Conservation (phyloP, 2,888 invertebrate species). For the Pelosia muscerda region DNA sequence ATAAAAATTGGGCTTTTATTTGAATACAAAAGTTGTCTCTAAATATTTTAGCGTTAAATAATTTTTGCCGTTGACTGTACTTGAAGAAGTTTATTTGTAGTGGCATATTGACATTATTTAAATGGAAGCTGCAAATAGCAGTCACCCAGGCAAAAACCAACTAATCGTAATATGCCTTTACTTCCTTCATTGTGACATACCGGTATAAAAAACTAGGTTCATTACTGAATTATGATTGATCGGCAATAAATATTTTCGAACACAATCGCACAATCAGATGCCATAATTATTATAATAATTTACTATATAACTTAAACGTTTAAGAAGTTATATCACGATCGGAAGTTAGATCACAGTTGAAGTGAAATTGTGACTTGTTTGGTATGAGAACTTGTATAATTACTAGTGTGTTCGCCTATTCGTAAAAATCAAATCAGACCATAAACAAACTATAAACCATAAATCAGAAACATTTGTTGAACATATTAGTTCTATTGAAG, state of each 20-base stretch:
- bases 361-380: slow-evolving; percentile 11
- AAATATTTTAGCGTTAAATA: not conserved
- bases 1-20: no score
- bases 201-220: slow-evolving; percentile 7
- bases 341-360: slow-evolving; percentile 41
- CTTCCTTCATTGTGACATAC: slow-evolving; percentile 10
- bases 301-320: slow-evolving; percentile 8
- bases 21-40: no score
- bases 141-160: not conserved
- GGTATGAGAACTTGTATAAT: not conserved
- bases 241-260: not conserved
- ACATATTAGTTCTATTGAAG: no score
- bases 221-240: slow-evolving; percentile 12
- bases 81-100: not conserved
- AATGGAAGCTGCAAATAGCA: not conserved
- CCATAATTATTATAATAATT: slow-evolving; percentile 2
- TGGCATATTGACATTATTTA: slow-evolving; percentile 5
- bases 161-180: not conserved
- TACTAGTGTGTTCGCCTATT: not conserved
- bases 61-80: not conserved
- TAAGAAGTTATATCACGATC: slow-evolving; percentile 36
- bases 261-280: not conserved
- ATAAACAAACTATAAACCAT: no score
- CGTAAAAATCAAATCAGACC: not conserved
- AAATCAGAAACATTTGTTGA: not conserved